A percentile compares a stretch with the other conserved stretches of the same genome.
Evolutionary conservation across 2,113 vertebrate genomes (phyloP).

Genomic region (Podarcis cretensis): DNA sequence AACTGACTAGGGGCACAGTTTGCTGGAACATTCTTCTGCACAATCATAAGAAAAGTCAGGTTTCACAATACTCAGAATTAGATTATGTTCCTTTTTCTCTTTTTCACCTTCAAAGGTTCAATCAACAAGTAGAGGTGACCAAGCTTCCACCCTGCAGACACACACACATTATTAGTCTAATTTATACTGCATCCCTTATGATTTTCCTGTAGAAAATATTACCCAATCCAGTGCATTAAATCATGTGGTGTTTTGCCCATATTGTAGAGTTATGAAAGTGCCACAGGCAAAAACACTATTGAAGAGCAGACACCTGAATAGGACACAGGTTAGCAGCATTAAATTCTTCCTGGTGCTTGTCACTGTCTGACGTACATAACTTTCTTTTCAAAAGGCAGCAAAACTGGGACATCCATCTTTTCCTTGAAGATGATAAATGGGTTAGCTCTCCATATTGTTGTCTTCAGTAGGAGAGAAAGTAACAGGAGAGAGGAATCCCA

Average conservation of each 20-base stretch:
- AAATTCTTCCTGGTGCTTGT: neutral
- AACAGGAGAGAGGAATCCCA: neutral
- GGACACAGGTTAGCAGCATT: neutral
- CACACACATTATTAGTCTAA: no score
- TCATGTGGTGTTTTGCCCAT: neutral
- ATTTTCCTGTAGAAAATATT: neutral
- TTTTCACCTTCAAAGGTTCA: no score
- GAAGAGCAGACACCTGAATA: conserved; percentile 4
- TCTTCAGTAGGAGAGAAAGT: neutral
- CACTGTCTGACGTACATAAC: conserved; percentile 2
- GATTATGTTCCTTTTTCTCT: no score
- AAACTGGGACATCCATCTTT: conserved; percentile 20
- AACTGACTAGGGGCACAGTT: neutral
- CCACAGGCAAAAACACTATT: neutral
- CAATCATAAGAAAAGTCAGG: neutral
- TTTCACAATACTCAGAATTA: no score
- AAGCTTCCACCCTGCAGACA: no score
- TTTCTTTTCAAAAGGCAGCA: conserved; percentile 15
- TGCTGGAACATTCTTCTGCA: neutral
- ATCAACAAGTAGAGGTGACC: no score
- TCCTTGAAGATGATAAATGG: neutral
- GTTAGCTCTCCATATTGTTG: neutral
- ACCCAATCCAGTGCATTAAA: neutral
- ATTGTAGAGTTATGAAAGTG: neutral
- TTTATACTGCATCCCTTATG: no score